A percentile compares a stretch with the other conserved stretches of the same genome.
These are phyloP conservation scores for Lordiphosa stackelbergi DNA, from an alignment of 1,140 invertebrate species.

Conservation along the genomic window DNA sequence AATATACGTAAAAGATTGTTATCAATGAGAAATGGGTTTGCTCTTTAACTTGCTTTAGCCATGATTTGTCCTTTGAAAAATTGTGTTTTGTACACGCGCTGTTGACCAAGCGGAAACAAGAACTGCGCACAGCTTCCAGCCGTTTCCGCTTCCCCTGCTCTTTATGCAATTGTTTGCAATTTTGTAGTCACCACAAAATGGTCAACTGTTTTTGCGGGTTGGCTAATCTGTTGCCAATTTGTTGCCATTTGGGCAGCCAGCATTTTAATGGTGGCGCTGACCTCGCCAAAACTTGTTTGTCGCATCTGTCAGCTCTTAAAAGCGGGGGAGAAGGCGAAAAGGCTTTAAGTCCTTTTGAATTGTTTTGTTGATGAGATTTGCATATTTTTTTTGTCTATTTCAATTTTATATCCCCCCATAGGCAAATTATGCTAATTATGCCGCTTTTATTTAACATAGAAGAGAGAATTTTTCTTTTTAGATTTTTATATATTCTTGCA, in stretches of 20 bases:
- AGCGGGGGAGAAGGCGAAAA: no score
- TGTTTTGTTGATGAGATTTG: constrained; percentile 14
- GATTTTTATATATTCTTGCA: constrained; percentile 32
- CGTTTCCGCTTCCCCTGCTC: constrained; percentile 35
- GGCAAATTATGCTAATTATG: constrained; percentile 60
- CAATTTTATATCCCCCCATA: constrained; percentile 12
- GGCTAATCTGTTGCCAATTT: constrained; percentile 67
- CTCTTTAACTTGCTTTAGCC: constrained; percentile 5
- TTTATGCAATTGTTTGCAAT: constrained; percentile 62
- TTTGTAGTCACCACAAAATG: constrained; percentile 60
- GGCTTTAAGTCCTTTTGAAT: constrained; percentile 11
- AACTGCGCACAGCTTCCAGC: constrained; percentile 53
- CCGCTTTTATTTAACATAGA: constrained; percentile 3
- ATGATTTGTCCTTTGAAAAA: constrained; percentile 4
- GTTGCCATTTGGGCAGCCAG: constrained; percentile 30
- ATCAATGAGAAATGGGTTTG: constrained; percentile 10
- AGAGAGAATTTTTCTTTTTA: constrained; percentile 1
- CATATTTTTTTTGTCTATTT: constrained; percentile 23
- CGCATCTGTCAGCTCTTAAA: not conserved
- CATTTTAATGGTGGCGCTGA: constrained; percentile 21
- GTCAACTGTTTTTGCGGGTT: constrained; percentile 50
- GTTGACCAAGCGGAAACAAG: constrained; percentile 56
- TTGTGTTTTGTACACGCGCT: constrained; percentile 36
- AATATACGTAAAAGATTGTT: not conserved
- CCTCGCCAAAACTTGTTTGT: constrained; percentile 24